Evolutionary conservation across 1,140 invertebrate species (phyloP), one percentile per base, ranked within the genome.

Genomic region (Apis cerana): DNA sequence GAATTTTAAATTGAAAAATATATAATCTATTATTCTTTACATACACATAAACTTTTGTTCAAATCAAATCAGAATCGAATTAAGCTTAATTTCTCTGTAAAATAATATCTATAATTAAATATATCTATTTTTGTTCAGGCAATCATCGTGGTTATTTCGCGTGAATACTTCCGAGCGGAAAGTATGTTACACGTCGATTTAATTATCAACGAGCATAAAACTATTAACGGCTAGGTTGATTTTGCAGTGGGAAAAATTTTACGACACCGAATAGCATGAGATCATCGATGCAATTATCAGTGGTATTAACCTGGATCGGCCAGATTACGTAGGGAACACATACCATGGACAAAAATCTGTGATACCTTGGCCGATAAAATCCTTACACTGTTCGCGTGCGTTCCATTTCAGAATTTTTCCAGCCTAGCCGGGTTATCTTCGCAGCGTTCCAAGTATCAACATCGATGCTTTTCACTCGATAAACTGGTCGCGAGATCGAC

Each of bases 401-500:
- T 54, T 59, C 43, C 17, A 48, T 43, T 75, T 59, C 0, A n/a
- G 11, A 11, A 81, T 75, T 81, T 80, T 74, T 74, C 4, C 48
- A 62, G 23, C 48, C 9, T 9, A 48, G 8, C 12, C 78, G 68
- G 48, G 23, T 71, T 64, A 33, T 27, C 13, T 52, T 75, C 12
- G 23, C 33, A 7, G 17, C n/a, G 74, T 67, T 54, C 48, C 72
- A 50, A 74, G 80, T 56, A 74, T 74, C 69, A 23, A 17, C 69
- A 17, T 21, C 21, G 78, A 80, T 43, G 54, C 48, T 82, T 82
- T 70, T 77, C 64, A 9, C 10, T n/a, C n/a, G 80, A 59, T 70
- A 82, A 76, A 77, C 80, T 82, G 80, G 80, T 82, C 64, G 27
- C 64, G 15, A 23, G 43, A 81, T n/a, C 70, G 52, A 75, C 77